Percentiles rank a stretch among this genome's conserved stretches.
These are phyloP conservation scores for Siphamia tubifer DNA, from an alignment of 2,113 vertebrate species.

Conservation along the genomic window DNA sequence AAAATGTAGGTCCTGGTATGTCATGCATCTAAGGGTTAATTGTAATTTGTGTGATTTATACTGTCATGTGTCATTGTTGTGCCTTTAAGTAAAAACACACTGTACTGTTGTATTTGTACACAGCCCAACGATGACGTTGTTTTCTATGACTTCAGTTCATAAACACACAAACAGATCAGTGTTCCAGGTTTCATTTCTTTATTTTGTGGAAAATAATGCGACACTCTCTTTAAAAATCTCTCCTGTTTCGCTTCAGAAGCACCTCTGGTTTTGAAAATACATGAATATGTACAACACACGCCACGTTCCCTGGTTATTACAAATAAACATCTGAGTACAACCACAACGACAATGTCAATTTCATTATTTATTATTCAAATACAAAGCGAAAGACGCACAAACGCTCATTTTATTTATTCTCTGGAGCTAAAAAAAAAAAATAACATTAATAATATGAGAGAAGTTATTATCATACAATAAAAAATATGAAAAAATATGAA, in stretches of 20 bases:
- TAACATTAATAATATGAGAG: constrained; percentile 52
- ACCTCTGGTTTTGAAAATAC: constrained; percentile 65
- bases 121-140: too few relatives aligned
- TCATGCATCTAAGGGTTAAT: too few relatives aligned
- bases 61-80: too few relatives aligned
- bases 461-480: constrained; percentile 57
- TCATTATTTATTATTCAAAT: constrained; percentile 62
- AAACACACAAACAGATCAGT: too few relatives aligned
- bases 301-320: constrained; percentile 74
- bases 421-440: constrained; percentile 27
- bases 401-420: constrained; percentile 13
- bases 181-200: constrained; percentile 61
- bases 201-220: constrained; percentile 79
- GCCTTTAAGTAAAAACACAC: too few relatives aligned
- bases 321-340: constrained; percentile 58
- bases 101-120: too few relatives aligned
- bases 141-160: too few relatives aligned
- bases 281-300: constrained; percentile 73
- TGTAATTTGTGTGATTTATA: too few relatives aligned
- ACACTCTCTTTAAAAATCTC: constrained; percentile 75
- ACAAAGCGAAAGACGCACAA: constrained; percentile 41
- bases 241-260: constrained; percentile 69
- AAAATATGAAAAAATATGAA: constrained; percentile 68
- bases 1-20: too few relatives aligned
- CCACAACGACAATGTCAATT: constrained; percentile 36